Evolutionary conservation across 2,797 vertebrate species (phyloP).

Genomic region (Gila robusta): DNA sequence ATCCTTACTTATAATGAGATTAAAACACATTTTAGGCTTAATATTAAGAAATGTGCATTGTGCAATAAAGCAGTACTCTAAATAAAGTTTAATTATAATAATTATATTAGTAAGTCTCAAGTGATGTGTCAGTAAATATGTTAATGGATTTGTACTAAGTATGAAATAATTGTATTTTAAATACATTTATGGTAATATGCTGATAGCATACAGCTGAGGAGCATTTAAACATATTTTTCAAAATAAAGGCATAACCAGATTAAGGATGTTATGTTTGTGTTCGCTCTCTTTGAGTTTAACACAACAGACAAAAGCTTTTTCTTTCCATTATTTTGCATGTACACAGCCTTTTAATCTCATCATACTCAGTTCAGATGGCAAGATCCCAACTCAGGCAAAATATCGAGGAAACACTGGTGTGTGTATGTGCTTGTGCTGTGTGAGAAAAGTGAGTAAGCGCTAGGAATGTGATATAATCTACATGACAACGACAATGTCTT

Average conservation of each 20-base stretch:
- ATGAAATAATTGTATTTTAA: too few species aligned
- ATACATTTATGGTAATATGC: not conserved
- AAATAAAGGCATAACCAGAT: not conserved
- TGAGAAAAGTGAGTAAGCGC: conserved; percentile 42
- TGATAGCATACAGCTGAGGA: not conserved
- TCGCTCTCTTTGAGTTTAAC: not conserved
- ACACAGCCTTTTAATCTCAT: not conserved
- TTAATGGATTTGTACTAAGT: too few species aligned
- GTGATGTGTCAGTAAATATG: too few species aligned
- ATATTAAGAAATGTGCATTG: too few species aligned
- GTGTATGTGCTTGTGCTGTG: conserved; percentile 23
- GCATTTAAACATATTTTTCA: not conserved
- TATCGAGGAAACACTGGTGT: conserved; percentile 1
- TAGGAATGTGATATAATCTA: conserved; percentile 65
- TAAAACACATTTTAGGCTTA: too few species aligned
- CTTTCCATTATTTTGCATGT: not conserved
- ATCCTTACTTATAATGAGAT: too few species aligned
- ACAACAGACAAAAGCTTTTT: not conserved
- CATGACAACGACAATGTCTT: conserved; percentile 68
- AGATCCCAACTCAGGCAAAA: not conserved
- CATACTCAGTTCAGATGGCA: not conserved
- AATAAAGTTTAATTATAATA: too few species aligned
- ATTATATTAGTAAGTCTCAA: too few species aligned
- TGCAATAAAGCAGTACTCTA: too few species aligned
- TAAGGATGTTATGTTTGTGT: not conserved